A percentile compares a stretch with the other conserved stretches of the same genome.
These are phyloP conservation scores for Gulo gulo DNA, from an alignment of 2,113 vertebrate species.

Conservation along the genomic window DNA sequence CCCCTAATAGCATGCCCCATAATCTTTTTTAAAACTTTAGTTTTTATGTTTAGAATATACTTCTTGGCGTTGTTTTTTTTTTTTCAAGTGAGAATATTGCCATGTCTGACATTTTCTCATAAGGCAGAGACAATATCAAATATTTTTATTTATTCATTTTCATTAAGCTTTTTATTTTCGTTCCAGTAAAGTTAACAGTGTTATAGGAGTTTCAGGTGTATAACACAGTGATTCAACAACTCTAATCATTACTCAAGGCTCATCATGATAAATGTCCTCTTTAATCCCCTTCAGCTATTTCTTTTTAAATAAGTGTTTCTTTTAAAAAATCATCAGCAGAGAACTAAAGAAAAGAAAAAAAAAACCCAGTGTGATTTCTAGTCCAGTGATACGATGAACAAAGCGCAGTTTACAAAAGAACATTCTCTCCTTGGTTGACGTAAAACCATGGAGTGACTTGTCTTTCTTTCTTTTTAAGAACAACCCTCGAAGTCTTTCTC, in stretches of 20 bases:
- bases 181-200: not conserved
- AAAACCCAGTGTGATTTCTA: not conserved
- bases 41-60: not conserved
- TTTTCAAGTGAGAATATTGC: not conserved
- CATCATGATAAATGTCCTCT: not conserved
- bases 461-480: constrained; percentile 20
- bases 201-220: not conserved
- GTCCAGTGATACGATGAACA: not conserved
- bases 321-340: not conserved
- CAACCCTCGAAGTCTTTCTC: not conserved
- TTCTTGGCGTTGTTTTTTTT: not conserved
- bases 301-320: not conserved
- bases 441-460: not conserved
- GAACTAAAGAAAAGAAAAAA: not conserved
- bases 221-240: not conserved
- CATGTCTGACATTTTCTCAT: not conserved
- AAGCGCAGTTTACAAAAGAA: not conserved
- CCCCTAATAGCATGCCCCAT: not conserved
- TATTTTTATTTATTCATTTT: not conserved
- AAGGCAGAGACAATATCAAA: not conserved
- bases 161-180: not conserved
- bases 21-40: not conserved
- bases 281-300: not conserved
- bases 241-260: not conserved
- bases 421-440: not conserved